Evolutionary conservation across 2,113 vertebrate genomes (phyloP).

Genomic region (Epinephelus cyanopodus): DNA sequence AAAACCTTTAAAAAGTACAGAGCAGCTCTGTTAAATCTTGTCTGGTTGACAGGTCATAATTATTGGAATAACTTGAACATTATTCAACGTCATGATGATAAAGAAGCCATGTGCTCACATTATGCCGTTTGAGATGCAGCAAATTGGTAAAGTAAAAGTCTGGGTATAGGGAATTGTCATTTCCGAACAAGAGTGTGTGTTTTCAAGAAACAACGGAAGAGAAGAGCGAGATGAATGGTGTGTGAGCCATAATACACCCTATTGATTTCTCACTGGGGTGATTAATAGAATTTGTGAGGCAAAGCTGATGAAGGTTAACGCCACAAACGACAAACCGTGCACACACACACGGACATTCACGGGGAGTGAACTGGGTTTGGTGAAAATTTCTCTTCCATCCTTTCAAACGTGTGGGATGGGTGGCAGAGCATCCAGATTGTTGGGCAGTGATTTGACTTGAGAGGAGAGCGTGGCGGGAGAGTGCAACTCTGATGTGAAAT

Average conservation of each 20-base stretch:
- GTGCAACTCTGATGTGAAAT: slow-evolving; percentile 53
- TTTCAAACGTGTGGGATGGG: slow-evolving; percentile 33
- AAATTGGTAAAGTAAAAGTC: slow-evolving; percentile 12
- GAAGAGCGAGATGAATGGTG: slow-evolving; percentile 68
- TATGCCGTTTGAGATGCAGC: slow-evolving; percentile 7
- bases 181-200: slow-evolving; percentile 1
- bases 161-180: slow-evolving; percentile 1
- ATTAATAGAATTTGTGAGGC: slow-evolving; percentile 76
- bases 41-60: slow-evolving; percentile 45
- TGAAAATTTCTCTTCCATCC: slow-evolving; percentile 38
- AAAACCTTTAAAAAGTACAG: slow-evolving; percentile 46
- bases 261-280: slow-evolving; percentile 77
- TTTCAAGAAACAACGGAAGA: slow-evolving; percentile 31
- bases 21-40: slow-evolving; percentile 28
- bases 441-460: slow-evolving; percentile 59
- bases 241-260: slow-evolving; percentile 68
- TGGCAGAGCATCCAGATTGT: slow-evolving; percentile 57
- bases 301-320: slow-evolving; percentile 74
- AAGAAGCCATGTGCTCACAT: slow-evolving; percentile 28
- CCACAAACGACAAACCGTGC: slow-evolving; percentile 32
- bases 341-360: slow-evolving; percentile 21
- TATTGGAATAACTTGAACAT: slow-evolving; percentile 39
- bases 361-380: slow-evolving; percentile 30
- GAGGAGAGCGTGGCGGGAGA: slow-evolving; percentile 44
- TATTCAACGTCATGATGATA: slow-evolving; percentile 36